These are phyloP conservation scores for Leptonema lineaticorne DNA, from an alignment of 1,140 invertebrate genomes.

Conservation along the genomic window DNA sequence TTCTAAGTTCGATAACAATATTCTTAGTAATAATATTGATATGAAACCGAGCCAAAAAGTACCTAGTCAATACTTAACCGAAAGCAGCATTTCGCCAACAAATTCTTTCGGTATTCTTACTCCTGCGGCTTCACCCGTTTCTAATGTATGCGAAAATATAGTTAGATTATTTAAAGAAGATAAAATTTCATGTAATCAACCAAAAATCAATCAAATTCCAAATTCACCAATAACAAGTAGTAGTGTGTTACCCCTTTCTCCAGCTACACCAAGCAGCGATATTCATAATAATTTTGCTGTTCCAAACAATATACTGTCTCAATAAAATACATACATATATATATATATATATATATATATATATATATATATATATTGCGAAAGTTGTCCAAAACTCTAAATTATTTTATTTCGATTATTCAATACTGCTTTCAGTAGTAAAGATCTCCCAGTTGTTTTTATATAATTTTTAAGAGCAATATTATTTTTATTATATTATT, in stretches of 20 bases:
- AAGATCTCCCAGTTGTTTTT: background rate
- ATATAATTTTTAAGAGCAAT: background rate
- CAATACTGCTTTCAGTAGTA: no score
- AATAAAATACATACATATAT: background rate
- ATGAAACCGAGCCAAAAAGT: conserved; percentile 22
- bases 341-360: background rate
- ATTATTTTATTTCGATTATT: no score
- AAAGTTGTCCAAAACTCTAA: no score
- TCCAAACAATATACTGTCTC: background rate
- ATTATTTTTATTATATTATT: background rate
- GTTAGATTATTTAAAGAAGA: conserved; percentile 13
- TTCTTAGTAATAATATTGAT: conserved; percentile 1
- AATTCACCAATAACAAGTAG: background rate
- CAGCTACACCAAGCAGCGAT: conserved; percentile 39
- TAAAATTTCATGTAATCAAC: background rate
- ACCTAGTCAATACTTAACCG: conserved; percentile 20
- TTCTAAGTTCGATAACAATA: conserved; percentile 20
- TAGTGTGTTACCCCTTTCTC: conserved; percentile 41
- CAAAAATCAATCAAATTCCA: conserved; percentile 6
- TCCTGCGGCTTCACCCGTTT: conserved; percentile 33
- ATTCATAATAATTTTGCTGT: conserved; percentile 34
- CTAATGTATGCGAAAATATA: conserved; percentile 11
- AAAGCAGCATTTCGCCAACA: conserved; percentile 9
- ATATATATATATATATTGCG: no score
- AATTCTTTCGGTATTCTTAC: conserved; percentile 32